Evolutionary conservation across 1,140 invertebrate genomes (phyloP).

Genomic region (Neodiprion virginianus): DNA sequence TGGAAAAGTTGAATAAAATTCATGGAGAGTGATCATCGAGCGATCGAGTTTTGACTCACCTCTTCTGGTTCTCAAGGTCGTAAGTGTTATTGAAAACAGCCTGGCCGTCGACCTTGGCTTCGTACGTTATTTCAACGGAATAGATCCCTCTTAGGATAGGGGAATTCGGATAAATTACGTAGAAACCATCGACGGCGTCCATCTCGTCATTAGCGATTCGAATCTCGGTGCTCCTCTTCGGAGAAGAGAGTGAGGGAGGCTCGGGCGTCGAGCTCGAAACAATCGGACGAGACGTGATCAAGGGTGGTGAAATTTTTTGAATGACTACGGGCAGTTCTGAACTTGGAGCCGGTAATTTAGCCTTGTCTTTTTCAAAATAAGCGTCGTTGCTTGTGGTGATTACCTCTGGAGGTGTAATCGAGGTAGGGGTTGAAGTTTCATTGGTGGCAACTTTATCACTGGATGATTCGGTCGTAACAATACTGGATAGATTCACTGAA

Average conservation of each 20-base stretch:
- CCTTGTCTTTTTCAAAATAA: no score
- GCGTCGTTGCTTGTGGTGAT: no score
- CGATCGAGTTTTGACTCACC: slow-evolving; percentile 19
- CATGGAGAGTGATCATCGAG: background rate
- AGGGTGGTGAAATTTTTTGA: no score
- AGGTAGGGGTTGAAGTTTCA: no score
- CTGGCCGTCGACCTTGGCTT: slow-evolving; percentile 30
- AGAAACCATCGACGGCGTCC: slow-evolving; percentile 35
- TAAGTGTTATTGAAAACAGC: slow-evolving; percentile 27
- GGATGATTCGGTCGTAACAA: no score
- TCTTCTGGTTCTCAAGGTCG: background rate
- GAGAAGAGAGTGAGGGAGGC: background rate
- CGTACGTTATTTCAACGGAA: slow-evolving; percentile 43
- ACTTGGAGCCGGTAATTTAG: no score
- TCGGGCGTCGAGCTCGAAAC: no score
- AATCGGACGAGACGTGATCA: no score
- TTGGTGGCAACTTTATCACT: no score
- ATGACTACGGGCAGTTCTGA: no score
- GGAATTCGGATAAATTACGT: slow-evolving; percentile 32
- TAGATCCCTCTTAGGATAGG: slow-evolving; percentile 38
- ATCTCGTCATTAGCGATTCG: slow-evolving; percentile 34
- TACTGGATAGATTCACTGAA: no score
- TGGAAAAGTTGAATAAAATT: slow-evolving; percentile 36
- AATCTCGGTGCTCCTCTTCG: slow-evolving; percentile 23
- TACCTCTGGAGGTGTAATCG: no score